These are phyloP conservation scores for Berghia stephanieae DNA, from an alignment of 1,140 invertebrate species.

Conservation along the genomic window DNA sequence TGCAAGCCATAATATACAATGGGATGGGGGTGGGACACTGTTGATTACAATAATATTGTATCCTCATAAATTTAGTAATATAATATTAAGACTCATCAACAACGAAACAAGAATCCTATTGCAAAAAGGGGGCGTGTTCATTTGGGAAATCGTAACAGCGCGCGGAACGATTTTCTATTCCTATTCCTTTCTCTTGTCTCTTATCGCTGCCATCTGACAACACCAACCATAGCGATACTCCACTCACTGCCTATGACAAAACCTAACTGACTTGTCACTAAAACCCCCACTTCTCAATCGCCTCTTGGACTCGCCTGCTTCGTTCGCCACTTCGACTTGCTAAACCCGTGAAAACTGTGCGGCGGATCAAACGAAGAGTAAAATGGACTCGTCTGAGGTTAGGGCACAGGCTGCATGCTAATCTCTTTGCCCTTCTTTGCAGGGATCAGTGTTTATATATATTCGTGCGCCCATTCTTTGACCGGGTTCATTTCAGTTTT, in stretches of 20 bases:
- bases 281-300: too few relatives aligned
- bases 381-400: conserved; percentile 34
- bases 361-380: conserved; percentile 28
- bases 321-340: not conserved
- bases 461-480: conserved; percentile 28
- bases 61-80: not conserved
- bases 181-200: not conserved
- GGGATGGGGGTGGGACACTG: too few relatives aligned
- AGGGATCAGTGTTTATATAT: conserved; percentile 31
- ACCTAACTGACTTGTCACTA: not conserved
- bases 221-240: not conserved
- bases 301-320: not conserved
- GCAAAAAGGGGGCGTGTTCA: too few relatives aligned
- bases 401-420: conserved; percentile 36
- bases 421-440: conserved; percentile 31
- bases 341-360: conserved; percentile 1
- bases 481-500: not conserved
- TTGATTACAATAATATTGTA: too few relatives aligned
- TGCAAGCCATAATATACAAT: too few relatives aligned
- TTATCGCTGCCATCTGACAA: not conserved
- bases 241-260: not conserved
- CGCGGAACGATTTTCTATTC: too few relatives aligned
- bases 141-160: not conserved
- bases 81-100: not conserved
- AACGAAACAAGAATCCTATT: not conserved